phyloP scores from a whole-genome alignment of 2,797 vertebrate genomes.

The Crax fasciolata region DNA sequence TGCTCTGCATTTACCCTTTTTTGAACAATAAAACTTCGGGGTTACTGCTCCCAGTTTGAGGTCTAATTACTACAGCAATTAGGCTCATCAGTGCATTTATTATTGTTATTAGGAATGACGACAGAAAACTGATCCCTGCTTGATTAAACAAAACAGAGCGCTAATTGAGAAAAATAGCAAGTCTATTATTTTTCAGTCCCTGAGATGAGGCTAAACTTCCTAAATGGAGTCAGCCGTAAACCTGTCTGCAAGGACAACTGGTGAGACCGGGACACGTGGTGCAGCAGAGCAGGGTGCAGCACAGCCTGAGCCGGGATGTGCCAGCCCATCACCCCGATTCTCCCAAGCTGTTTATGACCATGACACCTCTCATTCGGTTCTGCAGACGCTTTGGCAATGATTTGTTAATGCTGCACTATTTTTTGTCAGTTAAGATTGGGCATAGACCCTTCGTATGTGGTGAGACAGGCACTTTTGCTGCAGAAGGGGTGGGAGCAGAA shows the following conservation, averaged over 20 bases:
- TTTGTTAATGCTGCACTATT: slow-evolving; percentile 6
- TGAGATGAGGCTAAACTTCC: neutral
- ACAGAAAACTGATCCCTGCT: slow-evolving; percentile 38
- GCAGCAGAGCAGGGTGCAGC: rapidly evolving
- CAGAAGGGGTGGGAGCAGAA: neutral
- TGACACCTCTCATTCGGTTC: slow-evolving; percentile 5
- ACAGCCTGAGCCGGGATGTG: rapidly evolving
- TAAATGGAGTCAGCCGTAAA: neutral
- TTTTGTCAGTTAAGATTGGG: neutral
- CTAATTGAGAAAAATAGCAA: slow-evolving; percentile 13
- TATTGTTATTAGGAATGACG: neutral
- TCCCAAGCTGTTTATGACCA: neutral
- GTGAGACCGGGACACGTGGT: rapidly evolving
- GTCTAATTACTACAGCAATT: slow-evolving; percentile 48
- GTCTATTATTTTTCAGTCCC: neutral
- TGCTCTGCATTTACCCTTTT: slow-evolving; percentile 32
- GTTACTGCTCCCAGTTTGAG: slow-evolving; percentile 38
- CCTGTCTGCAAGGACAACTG: neutral
- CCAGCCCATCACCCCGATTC: neutral
- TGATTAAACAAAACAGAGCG: slow-evolving; percentile 41
- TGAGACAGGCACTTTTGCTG: rapidly evolving
- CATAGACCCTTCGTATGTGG: rapidly evolving
- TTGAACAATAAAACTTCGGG: slow-evolving; percentile 40
- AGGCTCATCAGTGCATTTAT: slow-evolving; percentile 48
- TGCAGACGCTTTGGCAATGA: neutral